Base-by-base conservation (phyloP, 2,888 invertebrate species). In the Drosophila lacicola region DNA sequence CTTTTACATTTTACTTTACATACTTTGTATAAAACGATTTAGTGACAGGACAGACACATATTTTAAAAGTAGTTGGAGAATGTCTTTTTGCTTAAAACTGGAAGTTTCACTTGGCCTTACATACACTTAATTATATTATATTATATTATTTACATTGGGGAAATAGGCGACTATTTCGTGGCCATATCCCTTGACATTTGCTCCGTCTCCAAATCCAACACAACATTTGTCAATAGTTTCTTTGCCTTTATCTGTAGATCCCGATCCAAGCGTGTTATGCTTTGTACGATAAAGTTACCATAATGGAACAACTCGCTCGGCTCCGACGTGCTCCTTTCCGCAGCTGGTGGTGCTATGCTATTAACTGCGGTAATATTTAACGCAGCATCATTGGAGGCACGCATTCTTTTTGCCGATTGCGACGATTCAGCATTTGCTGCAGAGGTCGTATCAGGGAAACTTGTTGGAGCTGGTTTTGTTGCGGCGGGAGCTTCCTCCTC, bases 241-340 rank as follows among this genome's bases (percentile, higher is more conserved):
- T 55, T 55, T 14, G 55, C 55, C 36, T 55, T 45, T 14, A 55
- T 55, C 55, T 55, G 55, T 11, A 55, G 55, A 14, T 55, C 55
- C 0, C 55, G 21, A 25, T 55, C 55, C 25, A 55, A 9, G 45
- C 55, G 55, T 10, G 4, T 55, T 9, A 55, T 55, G 45, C 55
- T 55, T 11, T 55, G 45, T 0, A 55, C 25, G 34, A 55, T 55
- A 25, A 55, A 55, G 21, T 55, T 55, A 13, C 55, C 55, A 2
- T 55, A 55, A 17, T 55, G 55, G 3, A 55, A 36, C 36, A 55
- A 4, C 9, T 55, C 55, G 17, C 25, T 45, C 17, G 55, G 36
- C 25, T 55, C 45, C 25, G 55, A 8, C 10, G 34, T 0, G 17
- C 6, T 33, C 14, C 3, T 17, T 10, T 45, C 55, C 3, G 0